phyloP scores from a whole-genome alignment of 2,888 invertebrate species.

The Monopis laevigella region DNA sequence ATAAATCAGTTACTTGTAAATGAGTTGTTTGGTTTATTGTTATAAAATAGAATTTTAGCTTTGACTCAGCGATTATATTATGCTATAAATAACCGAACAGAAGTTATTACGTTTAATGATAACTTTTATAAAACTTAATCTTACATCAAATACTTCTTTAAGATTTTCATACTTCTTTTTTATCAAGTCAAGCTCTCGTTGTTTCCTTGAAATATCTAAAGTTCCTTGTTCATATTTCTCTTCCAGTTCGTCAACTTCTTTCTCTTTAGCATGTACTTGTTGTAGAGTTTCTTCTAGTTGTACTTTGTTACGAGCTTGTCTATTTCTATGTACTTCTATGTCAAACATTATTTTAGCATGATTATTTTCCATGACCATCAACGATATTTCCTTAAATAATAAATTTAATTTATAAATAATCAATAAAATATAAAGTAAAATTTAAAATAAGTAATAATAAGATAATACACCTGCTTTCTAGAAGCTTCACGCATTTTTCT shows the following conservation, averaged over 20 bases:
- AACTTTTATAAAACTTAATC: too few species aligned
- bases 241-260: slow-evolving; percentile 38
- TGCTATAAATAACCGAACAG: too few species aligned
- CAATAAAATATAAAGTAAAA: too few species aligned
- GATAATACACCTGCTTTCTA: slow-evolving; percentile 46
- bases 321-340: slow-evolving; percentile 61
- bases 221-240: slow-evolving; percentile 38
- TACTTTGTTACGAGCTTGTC: slow-evolving; percentile 30
- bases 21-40: too few species aligned
- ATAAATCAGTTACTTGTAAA: too few species aligned
- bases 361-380: slow-evolving; percentile 64
- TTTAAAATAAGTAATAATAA: neutral
- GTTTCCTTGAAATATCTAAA: slow-evolving; percentile 39
- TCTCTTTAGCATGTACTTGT: slow-evolving; percentile 39
- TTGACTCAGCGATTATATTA: too few species aligned
- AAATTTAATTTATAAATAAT: too few species aligned
- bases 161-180: slow-evolving; percentile 38
- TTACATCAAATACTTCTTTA: slow-evolving; percentile 54
- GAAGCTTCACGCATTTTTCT: slow-evolving; percentile 57
- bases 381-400: slow-evolving; percentile 55
- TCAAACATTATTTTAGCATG: slow-evolving; percentile 66
- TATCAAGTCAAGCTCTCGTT: slow-evolving; percentile 45
- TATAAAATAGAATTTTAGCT: too few species aligned
- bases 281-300: slow-evolving; percentile 31
- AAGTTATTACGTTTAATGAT: too few species aligned